Base-by-base conservation (phyloP, 2,113 vertebrate genomes). In the Clarias macrocephalus region DNA sequence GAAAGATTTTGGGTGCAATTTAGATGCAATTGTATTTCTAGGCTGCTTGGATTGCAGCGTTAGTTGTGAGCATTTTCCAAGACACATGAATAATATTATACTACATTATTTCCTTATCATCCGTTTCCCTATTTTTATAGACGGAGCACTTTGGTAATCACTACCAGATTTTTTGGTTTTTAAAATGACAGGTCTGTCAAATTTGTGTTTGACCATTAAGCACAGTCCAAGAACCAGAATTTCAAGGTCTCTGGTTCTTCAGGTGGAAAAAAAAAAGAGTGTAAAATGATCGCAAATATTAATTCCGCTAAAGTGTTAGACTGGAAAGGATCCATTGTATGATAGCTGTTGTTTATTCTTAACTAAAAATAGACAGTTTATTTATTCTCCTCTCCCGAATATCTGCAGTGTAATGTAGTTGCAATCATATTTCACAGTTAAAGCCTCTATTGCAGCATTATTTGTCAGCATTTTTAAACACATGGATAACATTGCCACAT, bases 1-100 rank as follows among this genome's bases (percentile, higher is more conserved):
- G 5, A 56, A 86, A 68, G 19, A 80, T 68, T 80, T 25, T 28
- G 76, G 30, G 59, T 85, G 37, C 54, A 77, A 77, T 85, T 85
- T 85, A 52, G 33, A 63, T 13, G 37, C 25, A 75, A 54, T 77
- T n/a, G 28, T 76, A 76, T 59, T 76, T 75, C 72, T 77, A 16
- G 48, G 7, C 7, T n/a, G n/a, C 6, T 48, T 25, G 59, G 21
- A 65, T 52, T 77, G 37, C 25, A 60, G 59, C 72, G 52, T 85
- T 65, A 77, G n/a, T 30, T 15, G 72, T 21, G 59, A 30, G 57
- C 57, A 25, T 48, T 85, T 85, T 75, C 48, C 59, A 62, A 48
- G 15, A 16, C 19, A 59, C 54, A 68, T 52, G 12, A 12, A 57
- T 25, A 60, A 33, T 15, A 60, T 60, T 37, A 57, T 28, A 37